Evolutionary conservation across 2,113 vertebrate species (phyloP), one percentile per base, ranked within the genome.

Genomic region (Scatophagus argus): DNA sequence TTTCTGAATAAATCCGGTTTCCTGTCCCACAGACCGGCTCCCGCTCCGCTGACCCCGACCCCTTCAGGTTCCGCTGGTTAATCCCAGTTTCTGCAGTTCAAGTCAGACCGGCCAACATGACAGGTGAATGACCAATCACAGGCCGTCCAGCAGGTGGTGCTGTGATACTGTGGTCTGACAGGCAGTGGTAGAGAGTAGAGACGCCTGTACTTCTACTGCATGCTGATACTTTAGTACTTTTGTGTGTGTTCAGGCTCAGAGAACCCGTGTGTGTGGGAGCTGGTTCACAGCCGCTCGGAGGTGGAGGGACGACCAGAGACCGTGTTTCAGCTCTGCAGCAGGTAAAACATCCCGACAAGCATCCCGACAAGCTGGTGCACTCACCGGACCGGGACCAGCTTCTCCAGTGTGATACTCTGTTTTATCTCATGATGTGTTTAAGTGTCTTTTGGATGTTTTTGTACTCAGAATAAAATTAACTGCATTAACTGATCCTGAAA

Each of bases 1-100:
- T 34, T 34, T 38, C 39, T 14, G 39, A 3, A n/a, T n/a, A n/a
- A n/a, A n/a, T n/a, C n/a, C n/a, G n/a, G 25, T 56, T 9, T 3
- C 38, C 21, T 65, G 25, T 58, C 2, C 11, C 3, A 52, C 81
- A 97, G 87, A 85, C 95, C 0, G 92, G 93, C 8, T 92, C 93
- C 66, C 96, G 97, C 52, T 94, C 96, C 16, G 93, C 94, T n/a
- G 97, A 98, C 89, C 84, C 96, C 90, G 97, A 99, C 84, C 95
- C 95, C 0, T 98, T 98, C 91, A 98, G 97, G 89, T 99, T 99
- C 90, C 96, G 96, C 70, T 99, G 97, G 97, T 81, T 99, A 65
- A 97, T 99, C 91, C 98, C 97, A 73, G 93, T 96, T 77, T 97
- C 97, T 0, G 96, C 96, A 0, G 94, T 98, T 62, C 97, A 98